Percentiles rank a stretch among this genome's conserved stretches.
phyloP scores from a whole-genome alignment of 92 coral and sea anemone species.

The Phenganax subtilis region DNA sequence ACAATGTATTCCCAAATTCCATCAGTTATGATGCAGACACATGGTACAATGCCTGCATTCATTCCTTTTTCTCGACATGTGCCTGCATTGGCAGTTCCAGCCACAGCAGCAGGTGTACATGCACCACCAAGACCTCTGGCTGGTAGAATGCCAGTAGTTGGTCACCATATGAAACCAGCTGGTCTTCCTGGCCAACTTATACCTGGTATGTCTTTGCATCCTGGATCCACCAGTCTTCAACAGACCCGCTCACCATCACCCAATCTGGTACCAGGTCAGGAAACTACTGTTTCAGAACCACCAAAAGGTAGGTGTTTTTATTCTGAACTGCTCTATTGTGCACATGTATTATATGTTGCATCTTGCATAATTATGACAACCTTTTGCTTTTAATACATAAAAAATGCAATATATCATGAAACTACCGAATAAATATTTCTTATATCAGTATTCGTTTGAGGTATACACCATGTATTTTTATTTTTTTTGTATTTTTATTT shows the following conservation, averaged over 20 bases:
- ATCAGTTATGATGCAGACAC: constrained; percentile 56
- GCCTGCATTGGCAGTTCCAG: constrained; percentile 27
- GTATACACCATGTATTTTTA: no score
- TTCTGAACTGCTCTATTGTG: background rate
- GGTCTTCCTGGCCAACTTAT: constrained; percentile 19
- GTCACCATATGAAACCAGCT: constrained; percentile 23
- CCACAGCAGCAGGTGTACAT: constrained; percentile 21
- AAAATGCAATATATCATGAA: background rate
- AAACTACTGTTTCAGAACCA: constrained; percentile 16
- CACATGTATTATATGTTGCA: no score
- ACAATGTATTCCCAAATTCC: constrained; percentile 37
- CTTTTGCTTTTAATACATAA: no score
- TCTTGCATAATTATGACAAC: no score
- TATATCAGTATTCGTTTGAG: no score
- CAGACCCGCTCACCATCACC: constrained; percentile 42
- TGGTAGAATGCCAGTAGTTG: constrained; percentile 27
- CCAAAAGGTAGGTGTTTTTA: constrained; percentile 25
- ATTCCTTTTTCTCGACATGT: constrained; percentile 33
- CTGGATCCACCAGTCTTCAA: constrained; percentile 12
- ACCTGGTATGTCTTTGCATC: constrained; percentile 31
- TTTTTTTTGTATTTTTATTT: no score
- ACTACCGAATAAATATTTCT: background rate
- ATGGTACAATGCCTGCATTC: constrained; percentile 44
- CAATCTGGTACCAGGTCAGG: constrained; percentile 15
- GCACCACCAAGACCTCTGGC: constrained; percentile 21